Conservation (phyloP, 2,113 vertebrate species). For the Dasypus novemcinctus region DNA sequence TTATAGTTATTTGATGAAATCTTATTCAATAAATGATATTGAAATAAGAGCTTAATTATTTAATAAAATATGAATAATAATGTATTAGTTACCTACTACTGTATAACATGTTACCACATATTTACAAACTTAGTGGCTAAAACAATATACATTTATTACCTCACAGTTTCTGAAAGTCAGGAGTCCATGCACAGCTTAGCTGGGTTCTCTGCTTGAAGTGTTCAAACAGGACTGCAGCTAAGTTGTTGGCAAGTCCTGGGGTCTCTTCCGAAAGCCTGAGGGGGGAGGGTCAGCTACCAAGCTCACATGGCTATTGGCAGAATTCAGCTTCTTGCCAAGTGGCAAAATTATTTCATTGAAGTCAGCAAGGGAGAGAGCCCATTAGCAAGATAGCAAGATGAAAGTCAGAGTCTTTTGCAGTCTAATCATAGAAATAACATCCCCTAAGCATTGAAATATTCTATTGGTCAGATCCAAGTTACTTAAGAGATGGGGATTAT, state of each 20-base stretch:
- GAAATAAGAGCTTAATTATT: neutral
- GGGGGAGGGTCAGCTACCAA: neutral
- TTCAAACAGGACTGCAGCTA: neutral
- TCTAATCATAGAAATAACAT: neutral
- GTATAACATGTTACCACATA: neutral
- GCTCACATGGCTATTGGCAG: neutral
- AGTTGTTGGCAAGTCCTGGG: neutral
- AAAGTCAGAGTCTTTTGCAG: neutral
- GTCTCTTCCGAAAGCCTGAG: neutral
- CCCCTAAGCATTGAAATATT: neutral
- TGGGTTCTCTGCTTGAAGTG: no score
- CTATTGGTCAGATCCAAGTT: neutral
- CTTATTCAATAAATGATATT: neutral
- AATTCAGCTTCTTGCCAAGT: neutral
- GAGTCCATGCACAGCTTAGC: no score
- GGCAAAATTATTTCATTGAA: neutral
- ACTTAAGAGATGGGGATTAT: neutral
- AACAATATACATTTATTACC: no score
- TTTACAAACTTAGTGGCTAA: no score
- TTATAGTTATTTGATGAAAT: neutral
- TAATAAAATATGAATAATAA: neutral
- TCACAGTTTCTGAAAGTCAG: no score
- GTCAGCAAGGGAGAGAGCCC: neutral
- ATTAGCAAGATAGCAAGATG: neutral
- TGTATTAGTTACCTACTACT: neutral